Evolutionary conservation across 2,888 invertebrate species (phyloP).

Genomic region (Diarsia brunnea): DNA sequence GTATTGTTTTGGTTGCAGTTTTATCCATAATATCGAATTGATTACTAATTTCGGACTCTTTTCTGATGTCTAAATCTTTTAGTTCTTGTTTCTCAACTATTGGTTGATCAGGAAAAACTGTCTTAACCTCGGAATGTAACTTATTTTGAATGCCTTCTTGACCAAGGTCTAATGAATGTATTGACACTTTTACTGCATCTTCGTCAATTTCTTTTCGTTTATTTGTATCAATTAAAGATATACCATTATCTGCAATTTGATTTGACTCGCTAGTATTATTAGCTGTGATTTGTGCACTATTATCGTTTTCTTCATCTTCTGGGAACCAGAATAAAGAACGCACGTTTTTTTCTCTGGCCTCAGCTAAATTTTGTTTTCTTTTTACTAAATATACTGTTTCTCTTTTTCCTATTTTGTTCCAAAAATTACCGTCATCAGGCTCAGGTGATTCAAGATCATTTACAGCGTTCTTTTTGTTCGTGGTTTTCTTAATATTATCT

Average conservation of each 20-base stretch:
- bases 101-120: neutral
- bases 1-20: constrained; percentile 4
- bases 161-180: constrained; percentile 3
- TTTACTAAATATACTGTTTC: constrained; percentile 92
- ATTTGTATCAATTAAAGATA: constrained; percentile 1
- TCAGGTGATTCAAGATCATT: constrained; percentile 79
- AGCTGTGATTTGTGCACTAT: constrained; percentile 12
- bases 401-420: constrained; percentile 92
- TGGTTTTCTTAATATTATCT: constrained; percentile 70
- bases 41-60: neutral
- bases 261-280: constrained; percentile 18
- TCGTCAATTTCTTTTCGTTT: neutral
- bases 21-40: constrained; percentile 4
- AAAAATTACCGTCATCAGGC: constrained; percentile 91
- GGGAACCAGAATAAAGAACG: constrained; percentile 84
- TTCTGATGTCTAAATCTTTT: neutral
- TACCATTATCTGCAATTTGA: neutral
- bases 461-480: constrained; percentile 66
- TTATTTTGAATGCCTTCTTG: constrained; percentile 1
- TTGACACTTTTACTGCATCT: neutral
- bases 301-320: constrained; percentile 73
- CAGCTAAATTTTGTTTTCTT: constrained; percentile 88
- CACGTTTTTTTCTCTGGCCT: constrained; percentile 81
- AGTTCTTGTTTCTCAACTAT: constrained; percentile 13
- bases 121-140: neutral